These are phyloP conservation scores for Apamea epomidion DNA, from an alignment of 2,888 invertebrate species.

Conservation along the genomic window DNA sequence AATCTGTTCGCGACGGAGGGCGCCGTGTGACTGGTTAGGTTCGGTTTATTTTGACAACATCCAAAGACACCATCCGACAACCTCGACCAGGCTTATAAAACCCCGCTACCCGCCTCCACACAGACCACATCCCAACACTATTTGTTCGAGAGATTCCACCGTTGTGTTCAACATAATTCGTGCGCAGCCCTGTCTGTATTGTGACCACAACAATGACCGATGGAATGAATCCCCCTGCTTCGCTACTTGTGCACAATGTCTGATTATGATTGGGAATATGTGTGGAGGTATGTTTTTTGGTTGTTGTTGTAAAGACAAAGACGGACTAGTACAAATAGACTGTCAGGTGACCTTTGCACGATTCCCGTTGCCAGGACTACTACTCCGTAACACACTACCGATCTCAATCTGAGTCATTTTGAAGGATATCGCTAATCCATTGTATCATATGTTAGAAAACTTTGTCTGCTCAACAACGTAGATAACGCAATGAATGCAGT, in stretches of 20 bases:
- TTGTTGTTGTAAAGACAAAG: neutral
- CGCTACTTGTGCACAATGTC: slow-evolving; percentile 38
- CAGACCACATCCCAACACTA: slow-evolving; percentile 16
- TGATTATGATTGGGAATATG: slow-evolving; percentile 44
- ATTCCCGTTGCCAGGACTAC: neutral
- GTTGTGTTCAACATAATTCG: slow-evolving; percentile 53
- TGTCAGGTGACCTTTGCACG: neutral
- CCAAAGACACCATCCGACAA: neutral
- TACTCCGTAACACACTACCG: neutral
- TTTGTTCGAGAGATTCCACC: slow-evolving; percentile 55
- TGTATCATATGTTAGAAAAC: too few relatives aligned
- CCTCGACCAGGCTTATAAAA: neutral
- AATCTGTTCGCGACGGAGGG: too few relatives aligned
- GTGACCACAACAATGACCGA: slow-evolving; percentile 47
- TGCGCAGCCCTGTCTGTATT: slow-evolving; percentile 54
- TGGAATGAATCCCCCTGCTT: slow-evolving; percentile 49
- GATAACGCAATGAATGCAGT: too few relatives aligned
- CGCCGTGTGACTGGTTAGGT: too few relatives aligned
- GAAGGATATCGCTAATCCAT: too few relatives aligned
- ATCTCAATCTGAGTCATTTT: too few relatives aligned
- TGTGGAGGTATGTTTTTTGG: slow-evolving; percentile 8
- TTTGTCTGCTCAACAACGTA: too few relatives aligned
- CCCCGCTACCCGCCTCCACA: slow-evolving; percentile 16
- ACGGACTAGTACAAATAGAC: neutral
- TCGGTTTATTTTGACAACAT: neutral